Conservation (phyloP, 2,113 vertebrate genomes). For the Cyphomyrus discorhynchus region DNA sequence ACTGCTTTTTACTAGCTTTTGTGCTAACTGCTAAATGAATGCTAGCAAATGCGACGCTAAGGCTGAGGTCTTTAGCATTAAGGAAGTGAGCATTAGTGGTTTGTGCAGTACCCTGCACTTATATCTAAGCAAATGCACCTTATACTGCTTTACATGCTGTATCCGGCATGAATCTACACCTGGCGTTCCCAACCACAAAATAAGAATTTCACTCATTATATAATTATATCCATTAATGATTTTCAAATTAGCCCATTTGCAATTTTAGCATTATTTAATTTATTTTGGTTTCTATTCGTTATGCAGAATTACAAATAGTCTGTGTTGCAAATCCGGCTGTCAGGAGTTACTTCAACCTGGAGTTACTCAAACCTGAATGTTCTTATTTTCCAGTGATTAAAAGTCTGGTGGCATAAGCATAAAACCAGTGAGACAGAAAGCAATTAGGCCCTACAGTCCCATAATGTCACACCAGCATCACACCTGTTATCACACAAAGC, state of each 20-base stretch:
- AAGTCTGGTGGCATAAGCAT: not conserved
- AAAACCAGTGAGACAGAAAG: not conserved
- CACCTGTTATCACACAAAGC: not conserved
- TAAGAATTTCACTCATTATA: not conserved
- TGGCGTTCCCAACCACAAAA: not conserved
- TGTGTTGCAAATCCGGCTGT: not conserved
- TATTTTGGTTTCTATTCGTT: not conserved
- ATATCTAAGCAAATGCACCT: not conserved
- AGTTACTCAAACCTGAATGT: no score
- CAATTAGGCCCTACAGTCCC: not conserved
- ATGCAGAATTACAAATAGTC: not conserved
- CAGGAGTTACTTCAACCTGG: not conserved
- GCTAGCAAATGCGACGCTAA: not conserved
- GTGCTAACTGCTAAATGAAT: not conserved
- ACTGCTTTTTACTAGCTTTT: not conserved
- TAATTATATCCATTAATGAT: not conserved
- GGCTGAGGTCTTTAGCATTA: not conserved
- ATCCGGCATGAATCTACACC: not conserved
- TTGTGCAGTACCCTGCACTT: not conserved
- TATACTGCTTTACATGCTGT: not conserved
- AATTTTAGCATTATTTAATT: not conserved
- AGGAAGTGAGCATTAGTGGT: not conserved
- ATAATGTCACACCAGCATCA: not conserved
- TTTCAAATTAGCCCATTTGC: not conserved
- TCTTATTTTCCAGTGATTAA: not conserved